phyloP scores from a whole-genome alignment of 2,113 vertebrate species.

The Acanthisitta chloris region DNA sequence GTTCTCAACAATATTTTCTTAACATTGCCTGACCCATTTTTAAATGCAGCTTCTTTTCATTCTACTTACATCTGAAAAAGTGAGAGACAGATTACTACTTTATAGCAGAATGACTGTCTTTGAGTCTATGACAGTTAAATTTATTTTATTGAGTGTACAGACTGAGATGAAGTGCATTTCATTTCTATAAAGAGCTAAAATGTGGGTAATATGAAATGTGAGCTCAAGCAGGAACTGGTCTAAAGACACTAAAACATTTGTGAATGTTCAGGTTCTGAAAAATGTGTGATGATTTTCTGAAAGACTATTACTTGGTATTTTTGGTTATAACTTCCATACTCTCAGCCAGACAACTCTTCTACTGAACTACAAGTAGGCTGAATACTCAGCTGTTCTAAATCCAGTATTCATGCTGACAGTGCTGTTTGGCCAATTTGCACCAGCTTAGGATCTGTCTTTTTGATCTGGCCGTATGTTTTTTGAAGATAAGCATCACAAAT shows the following conservation, averaged over 20 bases:
- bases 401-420: not conserved
- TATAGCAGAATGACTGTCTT: not conserved
- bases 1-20: not conserved
- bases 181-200: not conserved
- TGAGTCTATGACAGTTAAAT: not conserved
- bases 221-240: not conserved
- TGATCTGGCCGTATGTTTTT: not conserved
- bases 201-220: not conserved
- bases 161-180: not conserved
- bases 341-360: not conserved
- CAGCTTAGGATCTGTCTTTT: not conserved
- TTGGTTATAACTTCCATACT: not conserved
- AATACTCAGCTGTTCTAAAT: not conserved
- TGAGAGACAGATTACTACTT: not conserved
- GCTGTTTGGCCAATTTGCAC: not conserved
- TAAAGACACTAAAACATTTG: not conserved
- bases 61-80: not conserved
- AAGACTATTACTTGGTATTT: not conserved
- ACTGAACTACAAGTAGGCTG: not conserved
- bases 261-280: not conserved
- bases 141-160: not conserved
- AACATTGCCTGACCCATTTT: not conserved
- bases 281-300: not conserved
- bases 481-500: slow-evolving; percentile 30
- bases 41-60: not conserved